Percentiles rank a stretch among this genome's conserved stretches.
These are phyloP conservation scores for Pomatorhinus ruficollis DNA, from an alignment of 2,113 vertebrate species.

Conservation along the genomic window DNA sequence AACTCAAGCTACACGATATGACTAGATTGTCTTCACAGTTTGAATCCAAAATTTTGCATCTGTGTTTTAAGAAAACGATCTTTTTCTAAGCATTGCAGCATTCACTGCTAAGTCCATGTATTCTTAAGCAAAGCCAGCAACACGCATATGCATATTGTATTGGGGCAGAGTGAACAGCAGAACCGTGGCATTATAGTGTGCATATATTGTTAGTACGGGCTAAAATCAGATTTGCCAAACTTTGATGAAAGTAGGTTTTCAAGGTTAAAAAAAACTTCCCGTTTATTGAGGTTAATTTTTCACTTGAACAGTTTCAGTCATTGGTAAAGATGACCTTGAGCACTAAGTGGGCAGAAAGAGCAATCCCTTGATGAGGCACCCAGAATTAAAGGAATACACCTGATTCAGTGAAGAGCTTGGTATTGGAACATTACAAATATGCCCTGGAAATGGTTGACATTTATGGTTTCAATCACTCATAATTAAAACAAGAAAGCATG, in stretches of 20 bases:
- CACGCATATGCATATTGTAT: neutral
- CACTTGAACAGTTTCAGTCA: neutral
- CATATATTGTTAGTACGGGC: neutral
- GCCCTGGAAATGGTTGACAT: neutral
- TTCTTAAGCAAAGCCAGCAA: neutral
- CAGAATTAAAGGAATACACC: neutral
- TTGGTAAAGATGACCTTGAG: neutral
- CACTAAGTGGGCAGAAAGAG: neutral
- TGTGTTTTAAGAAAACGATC: neutral
- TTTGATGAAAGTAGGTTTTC: neutral
- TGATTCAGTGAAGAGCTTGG: neutral
- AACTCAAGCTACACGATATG: neutral
- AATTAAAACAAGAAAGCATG: neutral
- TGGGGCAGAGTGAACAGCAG: neutral
- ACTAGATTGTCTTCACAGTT: neutral
- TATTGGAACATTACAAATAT: neutral
- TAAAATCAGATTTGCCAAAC: neutral
- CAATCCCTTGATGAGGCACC: neutral
- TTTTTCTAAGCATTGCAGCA: neutral
- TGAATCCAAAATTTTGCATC: neutral
- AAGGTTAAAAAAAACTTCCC: neutral
- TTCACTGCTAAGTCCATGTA: neutral
- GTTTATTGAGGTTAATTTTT: neutral
- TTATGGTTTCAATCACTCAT: neutral
- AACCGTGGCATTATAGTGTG: neutral